Conservation (phyloP, 2,888 invertebrate species). For the Prenolepis imparis region DNA sequence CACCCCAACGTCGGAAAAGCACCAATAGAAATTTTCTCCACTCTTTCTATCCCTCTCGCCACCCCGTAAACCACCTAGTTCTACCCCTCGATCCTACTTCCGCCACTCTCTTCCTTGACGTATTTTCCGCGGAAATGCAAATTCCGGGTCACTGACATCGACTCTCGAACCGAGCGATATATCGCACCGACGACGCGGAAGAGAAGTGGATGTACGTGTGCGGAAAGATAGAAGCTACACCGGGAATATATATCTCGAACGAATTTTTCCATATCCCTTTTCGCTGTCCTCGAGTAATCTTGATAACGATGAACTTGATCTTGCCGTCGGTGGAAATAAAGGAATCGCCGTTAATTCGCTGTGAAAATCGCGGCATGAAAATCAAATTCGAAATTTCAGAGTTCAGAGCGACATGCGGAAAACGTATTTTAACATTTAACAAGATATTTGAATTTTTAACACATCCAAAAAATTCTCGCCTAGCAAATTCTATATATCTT, state of each 20-base stretch:
- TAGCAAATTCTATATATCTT: neutral
- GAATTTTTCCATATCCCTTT: slow-evolving; percentile 69
- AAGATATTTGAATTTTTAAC: neutral
- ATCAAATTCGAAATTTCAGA: neutral
- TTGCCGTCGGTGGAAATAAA: neutral
- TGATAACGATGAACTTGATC: slow-evolving; percentile 42
- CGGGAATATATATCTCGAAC: slow-evolving; percentile 64
- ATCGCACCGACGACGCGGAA: slow-evolving; percentile 71
- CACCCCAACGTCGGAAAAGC: slow-evolving; percentile 58
- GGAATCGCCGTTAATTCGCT: neutral
- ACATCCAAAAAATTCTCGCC: neutral
- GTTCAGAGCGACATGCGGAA: neutral
- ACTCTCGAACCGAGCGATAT: slow-evolving; percentile 75
- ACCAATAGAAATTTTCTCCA: slow-evolving; percentile 65
- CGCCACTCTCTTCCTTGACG: slow-evolving; percentile 47
- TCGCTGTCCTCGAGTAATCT: slow-evolving; percentile 48
- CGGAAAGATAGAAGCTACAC: slow-evolving; percentile 69
- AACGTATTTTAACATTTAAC: neutral
- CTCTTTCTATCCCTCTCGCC: slow-evolving; percentile 43
- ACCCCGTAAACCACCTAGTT: slow-evolving; percentile 30
- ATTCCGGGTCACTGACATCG: slow-evolving; percentile 77
- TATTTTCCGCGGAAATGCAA: slow-evolving; percentile 78
- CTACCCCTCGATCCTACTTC: slow-evolving; percentile 3
- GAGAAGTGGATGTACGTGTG: slow-evolving; percentile 71
- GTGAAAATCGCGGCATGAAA: neutral